These are phyloP conservation scores for Mormyrus lacerda DNA, from an alignment of 2,113 vertebrate species.

Conservation along the genomic window DNA sequence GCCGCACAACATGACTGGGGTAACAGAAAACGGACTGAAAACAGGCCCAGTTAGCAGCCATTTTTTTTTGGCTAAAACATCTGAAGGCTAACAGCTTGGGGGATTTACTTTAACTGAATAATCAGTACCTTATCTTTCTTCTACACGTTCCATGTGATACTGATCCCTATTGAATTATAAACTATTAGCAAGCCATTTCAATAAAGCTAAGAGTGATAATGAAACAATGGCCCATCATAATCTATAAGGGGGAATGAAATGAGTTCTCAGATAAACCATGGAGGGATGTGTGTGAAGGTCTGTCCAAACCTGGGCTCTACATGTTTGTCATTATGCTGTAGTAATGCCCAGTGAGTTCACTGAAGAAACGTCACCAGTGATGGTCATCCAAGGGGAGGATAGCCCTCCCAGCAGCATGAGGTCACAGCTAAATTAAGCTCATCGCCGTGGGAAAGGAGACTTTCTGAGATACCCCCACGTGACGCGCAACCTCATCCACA, in stretches of 20 bases:
- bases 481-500: background rate
- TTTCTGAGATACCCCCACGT: background rate
- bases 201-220: background rate
- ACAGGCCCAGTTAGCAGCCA: background rate
- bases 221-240: background rate
- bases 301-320: background rate
- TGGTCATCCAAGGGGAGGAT: background rate
- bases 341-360: background rate
- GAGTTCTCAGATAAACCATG: background rate
- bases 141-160: background rate
- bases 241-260: background rate
- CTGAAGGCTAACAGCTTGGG: background rate
- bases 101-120: background rate
- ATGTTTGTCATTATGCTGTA: background rate
- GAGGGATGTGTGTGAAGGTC: background rate
- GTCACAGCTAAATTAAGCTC: background rate
- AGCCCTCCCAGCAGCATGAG: background rate
- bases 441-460: background rate
- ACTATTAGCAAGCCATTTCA: background rate
- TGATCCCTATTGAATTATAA: background rate
- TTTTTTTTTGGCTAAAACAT: background rate
- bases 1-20: no score
- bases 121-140: constrained; percentile 3
- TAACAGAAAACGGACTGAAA: no score
- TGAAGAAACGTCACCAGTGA: constrained; percentile 2